phyloP scores from a whole-genome alignment of 2,888 invertebrate species.

The Xestia xanthographa region DNA sequence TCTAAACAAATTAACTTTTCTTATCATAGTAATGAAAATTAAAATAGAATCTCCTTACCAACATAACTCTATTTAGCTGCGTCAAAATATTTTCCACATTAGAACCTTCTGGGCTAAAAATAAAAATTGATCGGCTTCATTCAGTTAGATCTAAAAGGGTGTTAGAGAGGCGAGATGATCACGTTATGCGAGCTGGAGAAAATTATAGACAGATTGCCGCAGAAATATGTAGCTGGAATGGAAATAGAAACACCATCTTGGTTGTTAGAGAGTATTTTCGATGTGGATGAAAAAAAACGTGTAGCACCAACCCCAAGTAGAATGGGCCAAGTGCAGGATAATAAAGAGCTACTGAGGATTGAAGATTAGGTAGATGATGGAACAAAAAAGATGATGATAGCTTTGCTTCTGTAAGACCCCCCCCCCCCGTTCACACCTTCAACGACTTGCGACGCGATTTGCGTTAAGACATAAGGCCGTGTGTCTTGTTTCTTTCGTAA shows the following conservation, averaged over 20 bases:
- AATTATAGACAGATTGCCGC: slow-evolving; percentile 29
- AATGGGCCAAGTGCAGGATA: too few relatives aligned
- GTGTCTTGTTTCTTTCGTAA: not conserved
- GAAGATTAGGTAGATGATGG: not conserved
- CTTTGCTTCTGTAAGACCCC: not conserved
- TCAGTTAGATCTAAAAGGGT: slow-evolving; percentile 55
- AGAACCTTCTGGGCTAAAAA: slow-evolving; percentile 33
- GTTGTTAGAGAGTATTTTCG: not conserved
- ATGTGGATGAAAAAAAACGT: not conserved
- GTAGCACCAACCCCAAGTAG: too few relatives aligned
- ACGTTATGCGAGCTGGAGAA: slow-evolving; percentile 34
- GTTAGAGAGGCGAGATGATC: slow-evolving; percentile 42
- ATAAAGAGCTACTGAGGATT: too few relatives aligned
- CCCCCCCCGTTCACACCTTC: not conserved
- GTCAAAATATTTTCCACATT: slow-evolving; percentile 17
- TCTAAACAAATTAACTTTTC: not conserved
- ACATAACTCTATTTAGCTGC: not conserved
- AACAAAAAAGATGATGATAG: not conserved
- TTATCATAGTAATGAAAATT: not conserved
- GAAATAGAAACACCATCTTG: slow-evolving; percentile 6
- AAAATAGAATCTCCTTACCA: not conserved
- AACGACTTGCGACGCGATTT: not conserved
- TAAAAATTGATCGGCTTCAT: slow-evolving; percentile 52
- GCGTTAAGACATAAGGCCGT: not conserved
- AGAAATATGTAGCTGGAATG: slow-evolving; percentile 14